Base-by-base conservation (phyloP, 2,797 vertebrate species). In the Propithecus perrieri region DNA sequence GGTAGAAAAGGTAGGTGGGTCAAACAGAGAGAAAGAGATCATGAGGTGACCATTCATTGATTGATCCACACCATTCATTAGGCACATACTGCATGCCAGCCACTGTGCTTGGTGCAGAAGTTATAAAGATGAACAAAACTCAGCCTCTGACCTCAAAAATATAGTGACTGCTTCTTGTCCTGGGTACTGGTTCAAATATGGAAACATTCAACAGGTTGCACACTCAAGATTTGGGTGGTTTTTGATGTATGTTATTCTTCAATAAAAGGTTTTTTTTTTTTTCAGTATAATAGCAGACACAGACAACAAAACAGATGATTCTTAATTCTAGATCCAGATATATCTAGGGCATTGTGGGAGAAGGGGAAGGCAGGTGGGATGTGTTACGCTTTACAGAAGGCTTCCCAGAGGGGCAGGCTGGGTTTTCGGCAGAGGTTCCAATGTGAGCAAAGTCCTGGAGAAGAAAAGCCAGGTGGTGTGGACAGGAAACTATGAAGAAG, bases 401-500 rank as follows among this genome's bases (percentile, higher is more conserved):
- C 65, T 76, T 81, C 53, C 59, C 7, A 2, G 38, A 71, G 75
- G 61, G 28, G 1, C 20, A 55, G 14, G 24, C 3, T 46, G 43
- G 10, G 17, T 2, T n/a, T 50, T 59, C 50, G 50, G 38, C 33
- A 46, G 35, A 89, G 35, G 24, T 24, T 55, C 55, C 12, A 33
- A 30, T 22, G 8, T 26, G 10, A 90, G 59, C 38, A 59, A 55
- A 79, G 28, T 6, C 1, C 1, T 1, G 5, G 69, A 79, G 43
- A 38, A 72, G 48, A 86, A 61, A 81, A 30, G 14, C 5, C 59
- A 12, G 0, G 0, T 10, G 7, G 7, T 15, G 0, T 28, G 46
- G 63, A 10, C 41, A 33, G 90, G 80, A 59, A 80, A 28, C 33
- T 43, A 8, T 3, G 28, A 96, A 85, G 28, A 96, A 85, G 55